Percentiles rank a stretch among this genome's conserved stretches.
Conservation (phyloP, 1,140 invertebrate species). For the Lordiphosa collinella region DNA sequence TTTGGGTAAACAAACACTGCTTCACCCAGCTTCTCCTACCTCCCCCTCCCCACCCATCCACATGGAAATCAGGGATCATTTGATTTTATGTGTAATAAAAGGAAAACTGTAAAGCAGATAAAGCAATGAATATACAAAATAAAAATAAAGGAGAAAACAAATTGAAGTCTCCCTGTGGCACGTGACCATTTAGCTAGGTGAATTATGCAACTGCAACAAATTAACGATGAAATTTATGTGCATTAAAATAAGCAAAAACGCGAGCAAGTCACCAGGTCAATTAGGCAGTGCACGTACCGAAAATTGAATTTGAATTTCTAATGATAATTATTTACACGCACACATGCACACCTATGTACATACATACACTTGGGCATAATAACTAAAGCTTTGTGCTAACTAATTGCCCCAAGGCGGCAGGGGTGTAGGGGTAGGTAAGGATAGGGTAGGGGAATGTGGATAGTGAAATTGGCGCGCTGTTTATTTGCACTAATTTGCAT, state of each 20-base stretch:
- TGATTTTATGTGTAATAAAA: slow-evolving; percentile 46
- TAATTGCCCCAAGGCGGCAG: slow-evolving; percentile 64
- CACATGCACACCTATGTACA: slow-evolving; percentile 15
- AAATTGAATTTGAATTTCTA: slow-evolving; percentile 70
- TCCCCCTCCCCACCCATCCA: slow-evolving; percentile 8
- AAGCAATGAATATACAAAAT: slow-evolving; percentile 24
- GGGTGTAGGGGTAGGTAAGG: slow-evolving; percentile 4
- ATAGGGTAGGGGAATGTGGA: not conserved
- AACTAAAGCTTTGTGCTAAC: slow-evolving; percentile 71
- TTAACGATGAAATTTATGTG: slow-evolving; percentile 40
- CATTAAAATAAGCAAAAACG: slow-evolving; percentile 36
- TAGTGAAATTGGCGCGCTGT: slow-evolving; percentile 10
- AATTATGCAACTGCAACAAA: slow-evolving; percentile 63
- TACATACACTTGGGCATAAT: slow-evolving; percentile 57
- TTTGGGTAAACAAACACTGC: slow-evolving; percentile 1
- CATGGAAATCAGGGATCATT: slow-evolving; percentile 35
- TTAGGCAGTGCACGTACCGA: slow-evolving; percentile 39
- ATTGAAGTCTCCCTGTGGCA: no score
- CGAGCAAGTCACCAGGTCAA: slow-evolving; percentile 23
- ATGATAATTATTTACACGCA: slow-evolving; percentile 54
- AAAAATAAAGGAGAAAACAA: not conserved
- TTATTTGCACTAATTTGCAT: slow-evolving; percentile 71
- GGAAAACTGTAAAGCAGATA: slow-evolving; percentile 35
- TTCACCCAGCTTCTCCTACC: slow-evolving; percentile 1
- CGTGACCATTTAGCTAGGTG: slow-evolving; percentile 18